Percentiles rank a stretch among this genome's conserved stretches.
These are phyloP conservation scores for Schizopygopsis malacanthus DNA, from an alignment of 2,797 vertebrate species.

Conservation along the genomic window DNA sequence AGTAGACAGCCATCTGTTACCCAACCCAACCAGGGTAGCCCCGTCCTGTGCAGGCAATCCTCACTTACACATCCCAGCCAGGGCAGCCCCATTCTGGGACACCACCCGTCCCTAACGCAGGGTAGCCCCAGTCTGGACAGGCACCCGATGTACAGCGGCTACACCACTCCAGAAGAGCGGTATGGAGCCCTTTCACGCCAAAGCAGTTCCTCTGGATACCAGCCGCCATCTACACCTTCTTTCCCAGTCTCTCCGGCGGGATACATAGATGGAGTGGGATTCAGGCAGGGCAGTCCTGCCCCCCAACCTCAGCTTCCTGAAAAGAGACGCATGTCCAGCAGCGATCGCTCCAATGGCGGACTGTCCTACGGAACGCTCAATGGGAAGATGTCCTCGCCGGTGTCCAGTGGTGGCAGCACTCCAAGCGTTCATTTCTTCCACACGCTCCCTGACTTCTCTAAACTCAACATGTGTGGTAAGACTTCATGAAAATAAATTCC, in stretches of 20 bases:
- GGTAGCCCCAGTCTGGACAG: slow-evolving; percentile 88
- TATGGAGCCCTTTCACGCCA: slow-evolving; percentile 89
- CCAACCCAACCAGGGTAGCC: slow-evolving; percentile 80
- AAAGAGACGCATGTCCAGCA: slow-evolving; percentile 91
- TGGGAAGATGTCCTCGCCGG: slow-evolving; percentile 86
- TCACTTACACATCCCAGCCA: slow-evolving; percentile 71
- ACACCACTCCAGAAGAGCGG: slow-evolving; percentile 88
- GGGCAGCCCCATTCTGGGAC: slow-evolving; percentile 78
- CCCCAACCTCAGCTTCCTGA: slow-evolving; percentile 88
- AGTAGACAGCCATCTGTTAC: slow-evolving; percentile 79
- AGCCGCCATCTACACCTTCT: slow-evolving; percentile 92
- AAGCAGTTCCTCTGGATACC: slow-evolving; percentile 94
- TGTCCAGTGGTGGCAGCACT: slow-evolving; percentile 81
- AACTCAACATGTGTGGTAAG: slow-evolving; percentile 91
- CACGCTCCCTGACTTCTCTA: slow-evolving; percentile 95
- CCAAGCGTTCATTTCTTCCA: slow-evolving; percentile 85
- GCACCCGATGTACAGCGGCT: slow-evolving; percentile 88
- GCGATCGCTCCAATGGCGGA: slow-evolving; percentile 87
- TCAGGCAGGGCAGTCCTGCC: slow-evolving; percentile 86
- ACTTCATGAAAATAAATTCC: no score
- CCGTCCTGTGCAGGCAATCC: slow-evolving; percentile 77
- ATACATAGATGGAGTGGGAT: slow-evolving; percentile 80
- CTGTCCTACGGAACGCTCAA: slow-evolving; percentile 90
- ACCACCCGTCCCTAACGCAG: slow-evolving; percentile 68
- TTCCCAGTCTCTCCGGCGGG: slow-evolving; percentile 89